Evolutionary conservation across 2,888 invertebrate genomes (phyloP).

Genomic region (Salticus scenicus): DNA sequence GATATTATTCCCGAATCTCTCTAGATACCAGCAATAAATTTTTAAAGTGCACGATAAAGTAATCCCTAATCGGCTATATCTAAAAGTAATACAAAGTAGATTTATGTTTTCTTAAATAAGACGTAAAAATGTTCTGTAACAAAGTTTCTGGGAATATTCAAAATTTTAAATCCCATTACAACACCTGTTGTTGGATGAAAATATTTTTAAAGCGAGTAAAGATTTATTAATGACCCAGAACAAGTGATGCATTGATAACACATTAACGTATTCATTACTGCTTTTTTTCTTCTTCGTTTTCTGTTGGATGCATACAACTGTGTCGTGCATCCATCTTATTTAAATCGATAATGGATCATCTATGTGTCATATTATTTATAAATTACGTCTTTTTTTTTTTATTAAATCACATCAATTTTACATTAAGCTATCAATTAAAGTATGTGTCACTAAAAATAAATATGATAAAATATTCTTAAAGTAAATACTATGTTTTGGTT

Average conservation of each 20-base stretch:
- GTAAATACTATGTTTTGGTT: too few relatives aligned
- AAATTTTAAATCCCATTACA: background rate
- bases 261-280: background rate
- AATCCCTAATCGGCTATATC: background rate
- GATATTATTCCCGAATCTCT: too few relatives aligned
- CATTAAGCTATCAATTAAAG: background rate
- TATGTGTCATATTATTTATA: background rate
- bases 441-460: background rate
- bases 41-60: background rate
- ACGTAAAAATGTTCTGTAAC: background rate
- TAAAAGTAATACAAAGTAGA: background rate
- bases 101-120: background rate
- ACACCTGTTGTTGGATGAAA: background rate
- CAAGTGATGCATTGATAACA: background rate
- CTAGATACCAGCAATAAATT: background rate
- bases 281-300: too few relatives aligned
- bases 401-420: background rate
- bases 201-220: background rate
- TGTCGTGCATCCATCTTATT: background rate
- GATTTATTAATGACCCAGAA: background rate
- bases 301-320: background rate
- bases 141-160: background rate
- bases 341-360: background rate
- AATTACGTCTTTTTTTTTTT: background rate
- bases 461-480: too few relatives aligned